A percentile compares a stretch with the other conserved stretches of the same genome.
These are phyloP conservation scores for Trididemnum clinides DNA, from an alignment of 23 tunicate genomes.

Conservation along the genomic window DNA sequence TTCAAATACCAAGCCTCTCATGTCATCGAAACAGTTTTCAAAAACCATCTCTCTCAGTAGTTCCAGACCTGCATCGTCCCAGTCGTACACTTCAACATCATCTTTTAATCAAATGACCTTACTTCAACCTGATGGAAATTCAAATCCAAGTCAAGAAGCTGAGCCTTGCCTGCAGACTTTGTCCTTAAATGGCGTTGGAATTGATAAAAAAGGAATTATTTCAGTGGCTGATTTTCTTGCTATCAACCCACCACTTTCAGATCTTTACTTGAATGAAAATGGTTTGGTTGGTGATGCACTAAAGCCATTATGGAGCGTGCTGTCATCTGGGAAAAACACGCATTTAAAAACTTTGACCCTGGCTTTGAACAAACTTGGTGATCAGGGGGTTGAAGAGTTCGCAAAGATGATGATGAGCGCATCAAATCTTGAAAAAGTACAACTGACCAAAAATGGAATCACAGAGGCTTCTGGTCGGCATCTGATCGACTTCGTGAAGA, in stretches of 20 bases:
- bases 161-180: not conserved
- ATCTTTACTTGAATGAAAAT: conserved; percentile 19
- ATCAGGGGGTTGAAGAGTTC: conserved; percentile 12
- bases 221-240: conserved; percentile 33
- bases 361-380: conserved; percentile 5
- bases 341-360: conserved; percentile 7
- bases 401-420: not conserved
- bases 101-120: not conserved
- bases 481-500: conserved; percentile 5
- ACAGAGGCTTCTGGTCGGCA: conserved; percentile 20
- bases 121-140: not conserved
- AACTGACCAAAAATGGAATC: conserved; percentile 21
- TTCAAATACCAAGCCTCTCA: not conserved
- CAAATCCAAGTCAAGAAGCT: not conserved
- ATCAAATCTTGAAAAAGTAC: not conserved
- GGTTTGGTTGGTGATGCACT: conserved; percentile 14
- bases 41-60: not conserved
- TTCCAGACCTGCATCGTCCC: not conserved
- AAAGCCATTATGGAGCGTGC: conserved; percentile 34
- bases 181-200: conserved; percentile 20
- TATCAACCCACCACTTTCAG: conserved; percentile 13
- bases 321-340: conserved; percentile 35
- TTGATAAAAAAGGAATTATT: conserved; percentile 23
- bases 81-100: not conserved
- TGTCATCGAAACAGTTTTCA: not conserved